These are phyloP conservation scores for Antheraea yamamai DNA, from an alignment of 2,888 invertebrate species.

Conservation along the genomic window DNA sequence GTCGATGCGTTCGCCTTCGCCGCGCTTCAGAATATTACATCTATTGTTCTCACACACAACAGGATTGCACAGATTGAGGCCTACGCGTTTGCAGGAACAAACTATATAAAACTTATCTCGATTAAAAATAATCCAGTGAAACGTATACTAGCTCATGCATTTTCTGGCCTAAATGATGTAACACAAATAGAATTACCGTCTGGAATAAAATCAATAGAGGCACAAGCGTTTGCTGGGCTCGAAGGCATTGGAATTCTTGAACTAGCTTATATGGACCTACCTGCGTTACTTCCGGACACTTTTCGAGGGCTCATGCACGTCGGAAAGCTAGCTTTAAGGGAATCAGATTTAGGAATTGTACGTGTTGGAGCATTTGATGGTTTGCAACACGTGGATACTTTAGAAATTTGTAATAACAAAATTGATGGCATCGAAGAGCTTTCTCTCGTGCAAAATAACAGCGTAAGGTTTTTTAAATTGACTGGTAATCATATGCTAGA, in stretches of 20 bases:
- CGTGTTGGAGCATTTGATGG: slow-evolving; percentile 89
- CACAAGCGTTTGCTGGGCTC: slow-evolving; percentile 90
- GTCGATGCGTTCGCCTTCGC: slow-evolving; percentile 93
- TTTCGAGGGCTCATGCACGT: slow-evolving; percentile 90
- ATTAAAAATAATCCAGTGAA: slow-evolving; percentile 92
- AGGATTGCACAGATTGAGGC: slow-evolving; percentile 87
- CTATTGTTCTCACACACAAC: slow-evolving; percentile 86
- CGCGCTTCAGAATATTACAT: slow-evolving; percentile 90
- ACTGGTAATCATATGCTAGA: slow-evolving; percentile 93
- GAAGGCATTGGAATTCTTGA: slow-evolving; percentile 92
- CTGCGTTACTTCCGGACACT: slow-evolving; percentile 85
- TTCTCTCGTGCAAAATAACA: slow-evolving; percentile 86
- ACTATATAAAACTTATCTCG: slow-evolving; percentile 90
- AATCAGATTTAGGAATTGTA: slow-evolving; percentile 90
- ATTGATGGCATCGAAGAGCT: slow-evolving; percentile 91
- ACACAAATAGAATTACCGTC: slow-evolving; percentile 92
- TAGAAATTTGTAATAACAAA: slow-evolving; percentile 92
- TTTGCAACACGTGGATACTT: slow-evolving; percentile 85
- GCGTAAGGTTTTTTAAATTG: slow-evolving; percentile 86
- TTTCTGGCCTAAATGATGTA: slow-evolving; percentile 91
- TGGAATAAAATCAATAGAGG: slow-evolving; percentile 87
- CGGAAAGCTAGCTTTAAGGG: slow-evolving; percentile 88
- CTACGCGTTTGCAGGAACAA: slow-evolving; percentile 93
- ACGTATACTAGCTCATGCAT: slow-evolving; percentile 90
- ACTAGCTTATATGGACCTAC: slow-evolving; percentile 91